Conservation (phyloP, 2,888 invertebrate genomes). For the Crocallis elinguaria region DNA sequence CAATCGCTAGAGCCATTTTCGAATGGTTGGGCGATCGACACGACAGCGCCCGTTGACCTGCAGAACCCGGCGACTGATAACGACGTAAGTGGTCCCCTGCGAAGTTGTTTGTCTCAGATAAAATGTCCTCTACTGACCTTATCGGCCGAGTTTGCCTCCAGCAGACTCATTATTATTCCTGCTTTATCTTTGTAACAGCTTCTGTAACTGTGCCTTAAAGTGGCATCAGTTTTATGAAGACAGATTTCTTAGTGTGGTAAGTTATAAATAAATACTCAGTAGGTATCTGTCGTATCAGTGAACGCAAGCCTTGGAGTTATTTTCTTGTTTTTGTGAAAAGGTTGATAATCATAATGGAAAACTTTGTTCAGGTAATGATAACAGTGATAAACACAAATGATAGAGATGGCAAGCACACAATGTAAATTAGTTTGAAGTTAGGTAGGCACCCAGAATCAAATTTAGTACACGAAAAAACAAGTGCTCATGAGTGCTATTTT, state of each 20-base stretch:
- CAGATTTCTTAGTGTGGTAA: neutral
- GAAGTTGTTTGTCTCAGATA: slow-evolving; percentile 74
- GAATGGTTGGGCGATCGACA: slow-evolving; percentile 80
- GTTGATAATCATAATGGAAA: slow-evolving; percentile 30
- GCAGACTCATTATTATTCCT: slow-evolving; percentile 41
- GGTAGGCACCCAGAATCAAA: neutral
- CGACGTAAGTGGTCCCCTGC: slow-evolving; percentile 81
- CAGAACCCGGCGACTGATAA: slow-evolving; percentile 65
- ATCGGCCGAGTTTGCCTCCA: slow-evolving; percentile 37
- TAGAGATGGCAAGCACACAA: too few species aligned
- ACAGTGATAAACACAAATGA: neutral
- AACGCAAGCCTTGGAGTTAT: neutral
- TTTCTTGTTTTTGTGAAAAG: neutral
- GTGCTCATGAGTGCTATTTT: too few species aligned
- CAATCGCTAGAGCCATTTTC: slow-evolving; percentile 61
- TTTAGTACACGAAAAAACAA: too few species aligned
- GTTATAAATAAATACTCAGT: neutral
- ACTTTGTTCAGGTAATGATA: slow-evolving; percentile 36
- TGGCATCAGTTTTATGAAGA: slow-evolving; percentile 27
- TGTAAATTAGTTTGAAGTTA: neutral
- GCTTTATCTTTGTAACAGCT: slow-evolving; percentile 33
- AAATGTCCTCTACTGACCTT: slow-evolving; percentile 61
- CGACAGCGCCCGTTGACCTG: slow-evolving; percentile 74
- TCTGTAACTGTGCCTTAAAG: slow-evolving; percentile 29
- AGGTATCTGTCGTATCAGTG: neutral